Base-by-base conservation (phyloP, 2,888 invertebrate species). In the Unio delphinus region DNA sequence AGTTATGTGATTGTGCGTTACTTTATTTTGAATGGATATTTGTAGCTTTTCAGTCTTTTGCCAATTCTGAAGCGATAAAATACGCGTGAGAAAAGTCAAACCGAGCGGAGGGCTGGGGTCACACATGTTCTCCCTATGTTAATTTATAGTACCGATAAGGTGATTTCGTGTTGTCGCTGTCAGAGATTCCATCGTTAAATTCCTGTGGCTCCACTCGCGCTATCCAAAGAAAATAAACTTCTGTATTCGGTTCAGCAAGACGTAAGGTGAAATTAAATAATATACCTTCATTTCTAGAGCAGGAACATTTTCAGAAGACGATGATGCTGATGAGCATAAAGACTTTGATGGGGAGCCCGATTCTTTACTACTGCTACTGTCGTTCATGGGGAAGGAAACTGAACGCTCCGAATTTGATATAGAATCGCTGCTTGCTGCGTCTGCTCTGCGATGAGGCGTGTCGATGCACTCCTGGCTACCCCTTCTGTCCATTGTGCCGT, bases 251-350 rank as follows among this genome's bases (percentile, higher is more conserved):
- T 45, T 64, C 26, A 54, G 54, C 17, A 61, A 20, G 55, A 23
- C 17, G 55, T 1, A 4, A 17, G 15, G 45, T n/a, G 23, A 23
- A n/a, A n/a, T 45, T 58, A 28, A 28, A 6, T 23, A 11, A 7
- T 17, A 58, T 65, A 76, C 79, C 70, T 73, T 77, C 59, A 73
- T 67, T 66, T 81, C 80, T 58, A 74, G 76, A 15, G 77, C 72
- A 8, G 80, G 81, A n/a, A 87, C 83, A 74, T 87, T 87, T 75
- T 88, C 89, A 17, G 88, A 87, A 0, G 89, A 89, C 3, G 87
- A 85, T 7, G 89, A 89, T n/a, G 86, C 81, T 30, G 89, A 87
- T 3, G 89, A 89, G 74, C 86, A 86, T 5, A 87, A 69, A 15
- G 87, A 87, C 70, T 87, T 87, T 15, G 88, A 87, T 26, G 86